Percentiles rank a stretch among this genome's conserved stretches.
These are phyloP conservation scores for Oscheius sp. DNA, from an alignment of 2,888 invertebrate species.

Conservation along the genomic window DNA sequence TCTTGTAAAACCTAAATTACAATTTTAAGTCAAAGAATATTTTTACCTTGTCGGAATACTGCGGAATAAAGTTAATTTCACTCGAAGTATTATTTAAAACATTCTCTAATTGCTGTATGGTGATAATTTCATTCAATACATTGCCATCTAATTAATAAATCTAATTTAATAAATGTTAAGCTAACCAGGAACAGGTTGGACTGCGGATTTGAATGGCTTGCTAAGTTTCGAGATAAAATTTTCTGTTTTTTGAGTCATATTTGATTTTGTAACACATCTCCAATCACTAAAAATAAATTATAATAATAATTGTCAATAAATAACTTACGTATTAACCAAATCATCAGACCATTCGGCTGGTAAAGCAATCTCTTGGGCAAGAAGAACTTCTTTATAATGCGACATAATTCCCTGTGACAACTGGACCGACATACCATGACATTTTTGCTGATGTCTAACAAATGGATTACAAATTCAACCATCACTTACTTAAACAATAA, in stretches of 20 bases:
- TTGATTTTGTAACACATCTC: neutral
- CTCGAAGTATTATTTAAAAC: neutral
- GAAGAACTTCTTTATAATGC: neutral
- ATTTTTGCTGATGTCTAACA: neutral
- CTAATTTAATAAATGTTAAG: neutral
- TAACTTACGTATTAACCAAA: neutral
- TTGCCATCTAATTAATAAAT: no score
- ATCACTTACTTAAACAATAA: neutral
- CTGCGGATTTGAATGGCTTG: neutral
- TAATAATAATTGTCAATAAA: neutral
- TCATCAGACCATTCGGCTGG: constrained; percentile 4
- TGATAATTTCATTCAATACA: no score
- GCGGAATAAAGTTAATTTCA: no score
- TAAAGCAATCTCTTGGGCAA: neutral
- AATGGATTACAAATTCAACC: neutral
- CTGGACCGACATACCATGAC: neutral
- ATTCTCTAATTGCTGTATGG: no score
- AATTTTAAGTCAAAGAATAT: no score
- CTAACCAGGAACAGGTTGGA: neutral
- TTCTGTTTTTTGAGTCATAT: neutral
- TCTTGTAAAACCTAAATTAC: no score
- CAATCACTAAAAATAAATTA: neutral
- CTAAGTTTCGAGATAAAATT: neutral
- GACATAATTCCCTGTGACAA: neutral
- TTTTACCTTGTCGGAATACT: no score